Base-by-base conservation (phyloP, 1,140 invertebrate genomes). In the Brachionus rubens region DNA sequence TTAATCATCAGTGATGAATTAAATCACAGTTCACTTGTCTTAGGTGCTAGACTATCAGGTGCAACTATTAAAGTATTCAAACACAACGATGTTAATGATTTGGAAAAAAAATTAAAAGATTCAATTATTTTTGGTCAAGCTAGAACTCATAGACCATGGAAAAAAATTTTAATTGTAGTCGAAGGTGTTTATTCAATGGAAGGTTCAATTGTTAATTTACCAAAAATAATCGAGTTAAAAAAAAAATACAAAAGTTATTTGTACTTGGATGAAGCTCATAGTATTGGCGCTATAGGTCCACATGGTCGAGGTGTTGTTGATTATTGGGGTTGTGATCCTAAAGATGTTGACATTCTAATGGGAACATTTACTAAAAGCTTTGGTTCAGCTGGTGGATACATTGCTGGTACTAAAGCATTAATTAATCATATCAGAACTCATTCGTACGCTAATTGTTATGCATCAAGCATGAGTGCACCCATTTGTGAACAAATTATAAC, bases 161-260 rank as follows among this genome's bases (percentile, higher is more conserved):
- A 89, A 77, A 97, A 98, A 82, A 94, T 99, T 79, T 83, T 99
- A 28, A 93, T 99, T 78, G 87, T 95, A 52, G 91, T 95, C 26
- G 95, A 98, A 85, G 95, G 95, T 54, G 91, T 99, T 79, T 97
- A 94, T 83, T 97, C 93, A 80, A 99, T 99, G 96, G 96, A 99
- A 86, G 96, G 96, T 0, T 92, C 93, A 0, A 91, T 99, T 76
- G 91, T 91, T 65, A 89, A 91, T 78, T 87, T 99, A 78, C 93
- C 92, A 3, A 91, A 93, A 80, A 88, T 99, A 48, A 87, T 99
- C 77, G 89, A 87, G 14, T 85, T 99, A 14, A 99, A 99, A 85
- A 93, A 93, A 82, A 96, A 93, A 81, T 97, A 98, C 83, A 86
- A 85, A 86, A 91, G 91, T 4, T 96, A 96, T 83, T 81, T 97